Percentiles rank a stretch among this genome's conserved stretches.
Conservation (phyloP, 2,797 vertebrate genomes). For the Enoplosus armatus region DNA sequence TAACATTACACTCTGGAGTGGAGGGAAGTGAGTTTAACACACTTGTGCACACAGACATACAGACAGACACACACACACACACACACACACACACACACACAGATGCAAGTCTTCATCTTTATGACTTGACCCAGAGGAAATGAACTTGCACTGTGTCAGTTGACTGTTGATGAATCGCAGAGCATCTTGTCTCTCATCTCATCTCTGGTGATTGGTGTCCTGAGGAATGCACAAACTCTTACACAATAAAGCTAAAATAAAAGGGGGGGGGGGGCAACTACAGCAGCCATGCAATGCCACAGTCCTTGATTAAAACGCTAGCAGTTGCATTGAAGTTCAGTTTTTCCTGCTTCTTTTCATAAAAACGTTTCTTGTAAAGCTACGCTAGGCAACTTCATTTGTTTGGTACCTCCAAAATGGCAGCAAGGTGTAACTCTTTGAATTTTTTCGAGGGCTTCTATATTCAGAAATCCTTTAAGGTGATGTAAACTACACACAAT, state of each 20-base stretch:
- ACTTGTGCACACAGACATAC: slow-evolving; percentile 2
- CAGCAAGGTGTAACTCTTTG: slow-evolving; percentile 49
- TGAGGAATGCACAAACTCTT: slow-evolving; percentile 68
- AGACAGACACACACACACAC: slow-evolving; percentile 35
- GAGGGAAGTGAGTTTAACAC: slow-evolving; percentile 57
- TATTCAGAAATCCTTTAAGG: slow-evolving; percentile 38
- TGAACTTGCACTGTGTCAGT: slow-evolving; percentile 25
- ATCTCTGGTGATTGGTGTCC: slow-evolving; percentile 58
- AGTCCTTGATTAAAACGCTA: slow-evolving; percentile 41
- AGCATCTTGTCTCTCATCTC: slow-evolving; percentile 38
- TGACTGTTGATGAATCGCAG: slow-evolving; percentile 48
- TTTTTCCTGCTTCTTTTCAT: slow-evolving; percentile 12
- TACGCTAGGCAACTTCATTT: slow-evolving; percentile 32
- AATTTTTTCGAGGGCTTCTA: slow-evolving; percentile 21
- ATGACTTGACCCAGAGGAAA: slow-evolving; percentile 45
- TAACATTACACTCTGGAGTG: slow-evolving; percentile 50
- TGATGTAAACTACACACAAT: slow-evolving; percentile 46
- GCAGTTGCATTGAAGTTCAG: slow-evolving; percentile 45
- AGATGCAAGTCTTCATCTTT: slow-evolving; percentile 39
- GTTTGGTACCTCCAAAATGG: slow-evolving; percentile 55
- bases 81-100: background rate
- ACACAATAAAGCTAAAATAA: slow-evolving; percentile 44
- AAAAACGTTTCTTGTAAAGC: slow-evolving; percentile 20
- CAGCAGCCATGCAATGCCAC: slow-evolving; percentile 62
- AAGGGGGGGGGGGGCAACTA: slow-evolving; percentile 8